Evolutionary conservation across 2,888 invertebrate genomes (phyloP), one percentile per base, ranked within the genome.

Genomic region (Actias luna): DNA sequence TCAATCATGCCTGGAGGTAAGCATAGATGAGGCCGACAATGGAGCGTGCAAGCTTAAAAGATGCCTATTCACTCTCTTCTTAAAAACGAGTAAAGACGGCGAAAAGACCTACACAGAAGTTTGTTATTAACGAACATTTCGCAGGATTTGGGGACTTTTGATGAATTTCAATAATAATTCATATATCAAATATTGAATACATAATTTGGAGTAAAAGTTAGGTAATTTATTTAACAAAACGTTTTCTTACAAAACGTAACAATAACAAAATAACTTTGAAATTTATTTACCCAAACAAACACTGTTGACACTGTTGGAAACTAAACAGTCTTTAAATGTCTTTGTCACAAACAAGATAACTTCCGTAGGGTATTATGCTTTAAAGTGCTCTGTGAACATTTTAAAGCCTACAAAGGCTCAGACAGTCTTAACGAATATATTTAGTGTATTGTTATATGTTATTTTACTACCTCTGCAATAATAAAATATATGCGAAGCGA

Each of bases 291-390:
- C 2, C 52, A 1, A 27, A 42, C n/a, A 42, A 42, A 52, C 27
- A 52, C 10, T 50, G 50, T 50, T 25, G 16, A 55, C 55, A 29
- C 29, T 55, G 29, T 29, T 55, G 16, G 55, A 29, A 55, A 55
- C 29, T 29, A 29, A 29, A 55, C 55, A 14, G 16, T 55, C 55
- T 29, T 27, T 12, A 29, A 55, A 55, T 55, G n/a, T 29, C 5
- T n/a, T 25, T 29, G 27, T 14, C 55, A 55, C 27, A 29, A 55
- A 55, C 55, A 55, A 55, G 55, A 55, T 55, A 55, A 55, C 27
- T 10, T 8, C 55, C 55, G 14, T 4, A 5, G 55, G 55, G 29
- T 55, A 55, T 55, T 25, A 27, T 5, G 16, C 29, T 55, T 55
- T 55, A 55, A 29, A n/a, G 29, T 5, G 5, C 55, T 29, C 7